Evolutionary conservation across 2,113 vertebrate genomes (phyloP).

Genomic region (Erythrolamprus reginae): DNA sequence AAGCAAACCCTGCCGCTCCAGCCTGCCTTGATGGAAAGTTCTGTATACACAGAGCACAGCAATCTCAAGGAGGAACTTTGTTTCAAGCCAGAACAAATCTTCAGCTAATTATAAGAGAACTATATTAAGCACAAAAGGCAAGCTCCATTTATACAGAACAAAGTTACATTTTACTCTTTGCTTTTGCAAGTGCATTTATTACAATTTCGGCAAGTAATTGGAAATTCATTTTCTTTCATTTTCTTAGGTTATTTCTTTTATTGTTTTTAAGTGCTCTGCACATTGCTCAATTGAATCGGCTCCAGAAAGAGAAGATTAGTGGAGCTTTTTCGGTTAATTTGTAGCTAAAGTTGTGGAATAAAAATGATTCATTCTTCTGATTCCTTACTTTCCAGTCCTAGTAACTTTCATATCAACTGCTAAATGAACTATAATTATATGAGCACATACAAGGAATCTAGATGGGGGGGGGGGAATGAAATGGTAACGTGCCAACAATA

Average conservation of each 20-base stretch:
- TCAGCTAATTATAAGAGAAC: slow-evolving; percentile 82
- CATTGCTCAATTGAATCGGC: slow-evolving; percentile 63
- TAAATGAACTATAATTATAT: slow-evolving; percentile 60
- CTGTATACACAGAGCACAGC: slow-evolving; percentile 77
- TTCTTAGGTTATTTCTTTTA: slow-evolving; percentile 78
- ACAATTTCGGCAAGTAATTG: slow-evolving; percentile 72
- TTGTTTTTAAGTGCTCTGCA: slow-evolving; percentile 69
- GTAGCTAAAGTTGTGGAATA: slow-evolving; percentile 71
- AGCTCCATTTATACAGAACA: slow-evolving; percentile 78
- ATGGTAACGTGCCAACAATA: not conserved
- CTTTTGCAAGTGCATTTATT: slow-evolving; percentile 72
- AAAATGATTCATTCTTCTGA: slow-evolving; percentile 68
- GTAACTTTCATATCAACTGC: slow-evolving; percentile 39
- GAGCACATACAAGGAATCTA: slow-evolving; percentile 2
- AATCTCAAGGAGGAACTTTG: slow-evolving; percentile 82
- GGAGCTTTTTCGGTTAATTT: slow-evolving; percentile 63
- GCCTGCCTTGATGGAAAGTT: slow-evolving; percentile 79
- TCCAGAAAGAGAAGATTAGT: slow-evolving; percentile 62
- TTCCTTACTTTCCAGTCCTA: slow-evolving; percentile 70
- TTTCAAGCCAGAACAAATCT: slow-evolving; percentile 83
- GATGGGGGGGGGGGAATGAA: not conserved
- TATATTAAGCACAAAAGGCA: slow-evolving; percentile 84
- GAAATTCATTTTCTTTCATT: slow-evolving; percentile 77
- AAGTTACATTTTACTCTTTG: slow-evolving; percentile 79
- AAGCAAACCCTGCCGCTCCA: slow-evolving; percentile 71